phyloP scores from a whole-genome alignment of 2,888 invertebrate species.

The Torymus texanus region DNA sequence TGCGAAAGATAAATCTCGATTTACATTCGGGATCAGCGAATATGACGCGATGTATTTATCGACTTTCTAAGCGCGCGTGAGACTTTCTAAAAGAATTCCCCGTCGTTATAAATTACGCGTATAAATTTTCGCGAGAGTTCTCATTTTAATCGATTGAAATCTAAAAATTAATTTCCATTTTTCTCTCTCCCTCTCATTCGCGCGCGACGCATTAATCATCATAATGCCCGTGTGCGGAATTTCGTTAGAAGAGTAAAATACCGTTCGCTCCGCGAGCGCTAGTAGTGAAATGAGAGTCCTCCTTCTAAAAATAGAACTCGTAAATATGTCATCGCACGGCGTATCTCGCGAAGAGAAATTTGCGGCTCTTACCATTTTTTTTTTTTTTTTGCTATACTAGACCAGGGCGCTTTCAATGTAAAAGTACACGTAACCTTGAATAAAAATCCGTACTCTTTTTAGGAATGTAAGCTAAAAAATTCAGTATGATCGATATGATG shows the following conservation, averaged over 20 bases:
- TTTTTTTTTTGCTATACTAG: neutral
- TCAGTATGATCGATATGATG: no score
- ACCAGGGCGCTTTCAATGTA: neutral
- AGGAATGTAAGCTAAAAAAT: no score
- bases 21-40: constrained; percentile 25
- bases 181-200: neutral
- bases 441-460: no score
- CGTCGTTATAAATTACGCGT: constrained; percentile 28
- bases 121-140: constrained; percentile 34
- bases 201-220: neutral
- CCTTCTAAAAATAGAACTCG: constrained; percentile 45
- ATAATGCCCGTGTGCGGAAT: constrained; percentile 20
- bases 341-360: constrained; percentile 27
- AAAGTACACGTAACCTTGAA: no score
- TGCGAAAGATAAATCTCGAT: constrained; percentile 12
- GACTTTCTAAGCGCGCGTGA: constrained; percentile 44
- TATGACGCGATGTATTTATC: constrained; percentile 27
- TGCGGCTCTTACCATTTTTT: neutral
- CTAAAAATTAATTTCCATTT: constrained; percentile 32
- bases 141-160: constrained; percentile 39
- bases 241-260: constrained; percentile 23
- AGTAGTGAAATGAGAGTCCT: neutral
- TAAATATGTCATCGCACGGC: constrained; percentile 33
- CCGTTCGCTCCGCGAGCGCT: neutral
- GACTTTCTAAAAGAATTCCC: constrained; percentile 46